Conservation (phyloP, 2,797 vertebrate species). For the Gadopsis bispinosus region DNA sequence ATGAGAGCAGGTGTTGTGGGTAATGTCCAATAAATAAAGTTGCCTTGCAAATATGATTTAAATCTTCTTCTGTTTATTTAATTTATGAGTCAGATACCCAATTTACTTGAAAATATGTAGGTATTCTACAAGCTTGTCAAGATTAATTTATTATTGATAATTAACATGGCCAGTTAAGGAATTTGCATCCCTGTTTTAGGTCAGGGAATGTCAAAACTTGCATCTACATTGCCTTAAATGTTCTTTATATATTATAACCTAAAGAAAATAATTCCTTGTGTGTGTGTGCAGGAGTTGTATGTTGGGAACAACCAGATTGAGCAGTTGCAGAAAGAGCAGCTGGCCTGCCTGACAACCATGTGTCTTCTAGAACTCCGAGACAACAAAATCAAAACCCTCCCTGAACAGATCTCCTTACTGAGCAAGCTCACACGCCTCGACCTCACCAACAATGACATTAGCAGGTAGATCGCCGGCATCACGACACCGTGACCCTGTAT, state of each 20-base stretch:
- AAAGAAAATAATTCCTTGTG: background rate
- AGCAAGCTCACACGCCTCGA: slow-evolving; percentile 89
- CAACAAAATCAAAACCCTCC: slow-evolving; percentile 89
- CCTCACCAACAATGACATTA: slow-evolving; percentile 83
- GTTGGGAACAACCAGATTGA: slow-evolving; percentile 88
- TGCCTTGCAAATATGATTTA: background rate
- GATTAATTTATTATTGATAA: background rate
- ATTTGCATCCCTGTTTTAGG: background rate
- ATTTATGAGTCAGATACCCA: background rate
- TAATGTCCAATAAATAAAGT: background rate
- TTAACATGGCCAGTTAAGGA: background rate
- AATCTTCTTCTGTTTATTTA: background rate
- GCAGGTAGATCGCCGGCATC: slow-evolving; percentile 59
- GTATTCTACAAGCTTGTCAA: background rate
- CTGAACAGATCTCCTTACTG: slow-evolving; percentile 86
- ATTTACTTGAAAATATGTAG: background rate
- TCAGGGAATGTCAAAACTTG: background rate
- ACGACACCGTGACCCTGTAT: background rate
- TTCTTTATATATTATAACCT: background rate
- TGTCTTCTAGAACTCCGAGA: slow-evolving; percentile 89
- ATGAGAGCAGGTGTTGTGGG: background rate
- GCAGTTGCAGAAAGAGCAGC: slow-evolving; percentile 81
- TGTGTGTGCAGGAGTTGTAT: slow-evolving; percentile 70
- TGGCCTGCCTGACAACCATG: slow-evolving; percentile 84
- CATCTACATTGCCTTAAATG: background rate